These are phyloP conservation scores for Trididemnum miniatum DNA, from an alignment of 23 tunicate genomes.

Conservation along the genomic window DNA sequence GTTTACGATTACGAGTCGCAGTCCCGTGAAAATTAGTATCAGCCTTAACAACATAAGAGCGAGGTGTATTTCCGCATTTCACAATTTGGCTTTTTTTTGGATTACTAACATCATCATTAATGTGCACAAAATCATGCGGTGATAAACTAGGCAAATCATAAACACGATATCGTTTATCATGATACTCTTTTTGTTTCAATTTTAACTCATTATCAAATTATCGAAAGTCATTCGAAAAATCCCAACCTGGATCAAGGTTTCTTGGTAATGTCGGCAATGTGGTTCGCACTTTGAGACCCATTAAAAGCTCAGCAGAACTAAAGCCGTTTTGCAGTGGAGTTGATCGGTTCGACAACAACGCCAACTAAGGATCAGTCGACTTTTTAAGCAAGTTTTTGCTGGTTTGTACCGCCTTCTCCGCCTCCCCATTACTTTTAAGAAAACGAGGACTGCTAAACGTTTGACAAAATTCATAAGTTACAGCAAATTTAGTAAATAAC, in stretches of 20 bases:
- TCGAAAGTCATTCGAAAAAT: not conserved
- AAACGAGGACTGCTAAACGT: conserved; percentile 32
- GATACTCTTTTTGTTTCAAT: not conserved
- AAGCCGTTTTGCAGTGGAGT: conserved; percentile 8
- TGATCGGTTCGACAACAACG: conserved; percentile 15
- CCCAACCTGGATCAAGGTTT: conserved; percentile 3
- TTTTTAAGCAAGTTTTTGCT: conserved; percentile 38
- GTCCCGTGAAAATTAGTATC: not conserved
- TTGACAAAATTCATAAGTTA: not conserved
- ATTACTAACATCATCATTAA: not conserved
- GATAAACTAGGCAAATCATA: not conserved
- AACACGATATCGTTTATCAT: conserved; percentile 13
- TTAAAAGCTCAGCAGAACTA: conserved; percentile 27
- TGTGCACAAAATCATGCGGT: not conserved
- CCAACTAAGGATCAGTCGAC: conserved; percentile 37
- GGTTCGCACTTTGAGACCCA: conserved; percentile 14
- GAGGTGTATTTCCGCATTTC: not conserved
- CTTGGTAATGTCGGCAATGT: not conserved
- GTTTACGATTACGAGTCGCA: conserved; percentile 14
- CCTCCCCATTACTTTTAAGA: conserved; percentile 40
- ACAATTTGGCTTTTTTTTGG: not conserved
- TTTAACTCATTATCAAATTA: not conserved
- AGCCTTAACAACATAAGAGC: not conserved
- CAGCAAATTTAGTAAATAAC: not conserved
- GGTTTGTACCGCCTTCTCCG: conserved; percentile 49